These are phyloP conservation scores for Siniperca chuatsi DNA, from an alignment of 2,113 vertebrate species.

Conservation along the genomic window DNA sequence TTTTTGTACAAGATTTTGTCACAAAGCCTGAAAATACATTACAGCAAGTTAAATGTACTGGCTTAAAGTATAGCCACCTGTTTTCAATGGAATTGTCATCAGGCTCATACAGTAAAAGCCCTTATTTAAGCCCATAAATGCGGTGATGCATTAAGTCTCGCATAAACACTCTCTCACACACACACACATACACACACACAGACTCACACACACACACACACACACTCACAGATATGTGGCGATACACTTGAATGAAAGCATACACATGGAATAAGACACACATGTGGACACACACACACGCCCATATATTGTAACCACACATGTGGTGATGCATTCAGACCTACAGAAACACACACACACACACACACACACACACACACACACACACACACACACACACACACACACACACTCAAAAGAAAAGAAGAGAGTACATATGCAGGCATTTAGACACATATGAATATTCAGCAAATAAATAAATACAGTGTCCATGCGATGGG, in stretches of 20 bases:
- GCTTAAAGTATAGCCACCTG: slow-evolving; percentile 29
- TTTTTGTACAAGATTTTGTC: slow-evolving; percentile 26
- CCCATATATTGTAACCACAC: background rate
- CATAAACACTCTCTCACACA: slow-evolving; percentile 37
- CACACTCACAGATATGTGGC: background rate
- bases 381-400: slow-evolving; percentile 21
- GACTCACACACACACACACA: background rate
- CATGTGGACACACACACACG: background rate
- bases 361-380: slow-evolving; percentile 16
- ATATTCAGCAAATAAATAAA: slow-evolving; percentile 21
- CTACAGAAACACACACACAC: slow-evolving; percentile 9
- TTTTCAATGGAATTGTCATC: slow-evolving; percentile 49
- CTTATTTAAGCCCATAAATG: slow-evolving; percentile 21
- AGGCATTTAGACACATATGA: slow-evolving; percentile 20
- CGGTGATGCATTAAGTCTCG: slow-evolving; percentile 7
- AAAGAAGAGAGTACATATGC: slow-evolving; percentile 1
- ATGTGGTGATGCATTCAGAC: background rate
- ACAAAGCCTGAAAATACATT: slow-evolving; percentile 45
- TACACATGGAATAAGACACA: slow-evolving; percentile 12
- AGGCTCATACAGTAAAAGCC: slow-evolving; percentile 20
- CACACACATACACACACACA: background rate
- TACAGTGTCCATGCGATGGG: slow-evolving; percentile 4
- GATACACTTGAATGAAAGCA: slow-evolving; percentile 21
- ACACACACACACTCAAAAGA: slow-evolving; percentile 9
- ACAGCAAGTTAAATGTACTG: slow-evolving; percentile 14